phyloP scores from a whole-genome alignment of 2,797 vertebrate species.

The Setipinna tenuifilis region DNA sequence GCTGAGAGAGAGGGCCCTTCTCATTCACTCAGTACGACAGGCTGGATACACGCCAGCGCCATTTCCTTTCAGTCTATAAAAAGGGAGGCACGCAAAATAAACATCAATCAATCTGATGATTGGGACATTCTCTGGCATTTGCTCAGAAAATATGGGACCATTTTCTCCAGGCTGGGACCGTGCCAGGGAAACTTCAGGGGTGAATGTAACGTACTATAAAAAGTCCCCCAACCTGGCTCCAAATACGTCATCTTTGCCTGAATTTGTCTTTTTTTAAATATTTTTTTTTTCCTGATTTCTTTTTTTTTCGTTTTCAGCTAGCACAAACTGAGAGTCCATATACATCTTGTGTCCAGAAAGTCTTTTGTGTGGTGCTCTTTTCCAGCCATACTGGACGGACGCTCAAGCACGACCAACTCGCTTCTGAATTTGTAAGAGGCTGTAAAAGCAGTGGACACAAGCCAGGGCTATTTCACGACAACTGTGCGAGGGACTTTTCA shows the following conservation, averaged over 20 bases:
- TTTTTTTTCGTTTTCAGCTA: neutral
- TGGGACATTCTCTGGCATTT: conserved; percentile 19
- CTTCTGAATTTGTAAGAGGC: neutral
- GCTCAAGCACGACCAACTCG: too few species aligned
- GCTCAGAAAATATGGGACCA: conserved; percentile 17
- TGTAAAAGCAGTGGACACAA: neutral
- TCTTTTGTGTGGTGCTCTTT: neutral
- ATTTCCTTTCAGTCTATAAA: conserved; percentile 81
- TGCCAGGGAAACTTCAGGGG: conserved; percentile 15
- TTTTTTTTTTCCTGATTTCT: neutral
- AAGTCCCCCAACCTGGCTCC: neutral
- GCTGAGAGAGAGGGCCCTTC: neutral
- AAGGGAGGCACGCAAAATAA: conserved; percentile 72
- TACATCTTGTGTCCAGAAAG: neutral
- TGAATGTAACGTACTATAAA: neutral
- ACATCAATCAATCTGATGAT: conserved; percentile 16
- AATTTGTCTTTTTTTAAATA: neutral
- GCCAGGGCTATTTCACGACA: neutral
- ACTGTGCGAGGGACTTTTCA: neutral
- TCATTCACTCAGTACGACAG: neutral
- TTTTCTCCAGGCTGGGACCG: conserved; percentile 10
- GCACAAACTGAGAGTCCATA: neutral
- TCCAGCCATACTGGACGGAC: neutral
- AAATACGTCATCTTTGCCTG: neutral
- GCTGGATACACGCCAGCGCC: conserved; percentile 50